A percentile compares a stretch with the other conserved stretches of the same genome.
phyloP scores from a whole-genome alignment of 2,113 vertebrate species.

The Melanerpes formicivorus region DNA sequence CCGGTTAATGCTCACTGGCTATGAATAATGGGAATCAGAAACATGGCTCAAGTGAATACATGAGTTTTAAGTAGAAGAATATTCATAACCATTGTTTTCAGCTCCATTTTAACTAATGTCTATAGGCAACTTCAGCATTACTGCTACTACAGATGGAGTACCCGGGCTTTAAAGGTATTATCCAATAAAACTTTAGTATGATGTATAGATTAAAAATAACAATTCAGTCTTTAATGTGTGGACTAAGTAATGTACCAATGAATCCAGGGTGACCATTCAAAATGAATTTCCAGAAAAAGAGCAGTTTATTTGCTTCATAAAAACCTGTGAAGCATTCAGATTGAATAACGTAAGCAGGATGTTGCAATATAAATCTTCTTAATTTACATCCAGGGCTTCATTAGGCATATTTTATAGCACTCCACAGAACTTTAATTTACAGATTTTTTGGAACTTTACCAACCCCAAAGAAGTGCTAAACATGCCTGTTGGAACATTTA shows the following conservation, averaged over 20 bases:
- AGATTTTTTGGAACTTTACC: slow-evolving; percentile 78
- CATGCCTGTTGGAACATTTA: slow-evolving; percentile 81
- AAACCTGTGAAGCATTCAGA: slow-evolving; percentile 80
- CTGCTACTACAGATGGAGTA: not conserved
- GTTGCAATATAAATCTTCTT: slow-evolving; percentile 77
- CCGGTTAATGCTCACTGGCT: not conserved
- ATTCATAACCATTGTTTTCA: not conserved
- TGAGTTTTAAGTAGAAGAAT: not conserved
- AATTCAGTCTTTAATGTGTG: slow-evolving; percentile 70
- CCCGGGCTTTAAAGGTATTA: slow-evolving; percentile 20
- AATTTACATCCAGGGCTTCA: slow-evolving; percentile 81
- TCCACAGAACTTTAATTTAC: slow-evolving; percentile 82
- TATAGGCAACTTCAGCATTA: not conserved
- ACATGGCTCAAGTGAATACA: not conserved
- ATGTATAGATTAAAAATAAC: slow-evolving; percentile 71
- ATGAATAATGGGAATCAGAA: not conserved
- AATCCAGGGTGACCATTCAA: slow-evolving; percentile 77
- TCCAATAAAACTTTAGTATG: slow-evolving; percentile 64
- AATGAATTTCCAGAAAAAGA: slow-evolving; percentile 75
- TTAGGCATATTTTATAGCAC: slow-evolving; percentile 83
- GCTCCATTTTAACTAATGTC: not conserved
- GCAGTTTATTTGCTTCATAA: slow-evolving; percentile 80
- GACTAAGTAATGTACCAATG: slow-evolving; percentile 71
- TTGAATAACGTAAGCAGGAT: slow-evolving; percentile 80
- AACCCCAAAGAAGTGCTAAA: slow-evolving; percentile 78